Percentiles rank a stretch among this genome's conserved stretches.
Evolutionary conservation across 2,113 vertebrate species (phyloP).

Genomic region (Pseudopodoces humilis): DNA sequence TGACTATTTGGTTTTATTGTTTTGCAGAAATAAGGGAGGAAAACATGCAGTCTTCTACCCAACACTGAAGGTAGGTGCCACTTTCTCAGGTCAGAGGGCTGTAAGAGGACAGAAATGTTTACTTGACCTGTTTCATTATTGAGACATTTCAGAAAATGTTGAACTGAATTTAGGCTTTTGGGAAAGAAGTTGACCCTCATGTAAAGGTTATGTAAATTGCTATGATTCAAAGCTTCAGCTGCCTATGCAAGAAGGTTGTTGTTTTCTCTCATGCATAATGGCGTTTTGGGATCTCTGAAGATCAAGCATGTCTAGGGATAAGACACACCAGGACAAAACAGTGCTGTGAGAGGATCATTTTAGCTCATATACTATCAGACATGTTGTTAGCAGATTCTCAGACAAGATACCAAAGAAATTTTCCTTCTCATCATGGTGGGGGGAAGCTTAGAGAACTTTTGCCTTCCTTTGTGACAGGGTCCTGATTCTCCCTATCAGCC

Average conservation of each 20-base stretch:
- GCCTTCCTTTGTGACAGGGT: not conserved
- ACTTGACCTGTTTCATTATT: not conserved
- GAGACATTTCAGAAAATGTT: not conserved
- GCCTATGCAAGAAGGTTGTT: not conserved
- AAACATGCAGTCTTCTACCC: slow-evolving; percentile 91
- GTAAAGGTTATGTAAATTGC: not conserved
- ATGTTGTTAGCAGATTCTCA: not conserved
- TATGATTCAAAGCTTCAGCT: not conserved
- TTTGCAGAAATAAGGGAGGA: slow-evolving; percentile 83
- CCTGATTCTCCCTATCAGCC: not conserved
- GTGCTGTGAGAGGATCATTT: not conserved
- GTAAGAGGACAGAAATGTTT: not conserved
- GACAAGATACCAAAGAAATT: not conserved
- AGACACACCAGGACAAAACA: not conserved
- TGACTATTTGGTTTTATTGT: not conserved
- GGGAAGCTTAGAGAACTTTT: not conserved
- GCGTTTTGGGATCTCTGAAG: not conserved
- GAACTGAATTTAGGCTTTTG: not conserved
- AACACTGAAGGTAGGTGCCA: slow-evolving; percentile 83
- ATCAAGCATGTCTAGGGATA: not conserved
- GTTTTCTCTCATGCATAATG: not conserved
- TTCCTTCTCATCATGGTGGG: not conserved
- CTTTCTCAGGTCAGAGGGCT: not conserved
- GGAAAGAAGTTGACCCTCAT: not conserved
- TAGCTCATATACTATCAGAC: not conserved